Percentiles rank a stretch among this genome's conserved stretches.
Evolutionary conservation across 2,113 vertebrate species (phyloP).

Genomic region (Sceloporus undulatus): DNA sequence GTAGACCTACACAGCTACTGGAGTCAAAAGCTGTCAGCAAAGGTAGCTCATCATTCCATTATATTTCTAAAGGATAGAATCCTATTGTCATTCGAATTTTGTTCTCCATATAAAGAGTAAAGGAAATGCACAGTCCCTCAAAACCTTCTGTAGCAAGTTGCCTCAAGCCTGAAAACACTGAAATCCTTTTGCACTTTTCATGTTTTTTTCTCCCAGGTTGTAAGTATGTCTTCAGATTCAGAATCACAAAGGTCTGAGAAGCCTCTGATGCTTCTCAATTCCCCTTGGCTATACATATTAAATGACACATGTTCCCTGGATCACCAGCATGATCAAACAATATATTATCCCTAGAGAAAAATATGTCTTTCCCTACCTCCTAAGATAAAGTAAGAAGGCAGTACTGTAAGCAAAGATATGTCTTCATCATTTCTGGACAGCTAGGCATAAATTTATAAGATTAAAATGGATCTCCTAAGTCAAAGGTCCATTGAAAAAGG

Average conservation of each 20-base stretch:
- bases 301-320: neutral
- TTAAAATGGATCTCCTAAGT: neutral
- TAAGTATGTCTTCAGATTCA: neutral
- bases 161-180: neutral
- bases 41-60: neutral
- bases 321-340: neutral
- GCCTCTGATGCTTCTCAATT: neutral
- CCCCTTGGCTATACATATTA: neutral
- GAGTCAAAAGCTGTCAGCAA: neutral
- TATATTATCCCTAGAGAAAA: neutral
- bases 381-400: neutral
- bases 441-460: neutral
- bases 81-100: neutral
- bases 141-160: neutral
- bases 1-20: neutral
- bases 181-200: neutral
- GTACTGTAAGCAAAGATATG: neutral
- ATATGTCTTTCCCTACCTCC: neutral
- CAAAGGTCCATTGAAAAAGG: neutral
- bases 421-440: neutral
- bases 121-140: neutral
- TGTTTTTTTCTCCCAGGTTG: neutral
- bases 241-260: neutral
- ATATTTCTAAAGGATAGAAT: neutral
- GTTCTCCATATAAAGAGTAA: slow-evolving; percentile 5